Conservation (phyloP, 2,888 invertebrate genomes). For the Conomelus anceps region DNA sequence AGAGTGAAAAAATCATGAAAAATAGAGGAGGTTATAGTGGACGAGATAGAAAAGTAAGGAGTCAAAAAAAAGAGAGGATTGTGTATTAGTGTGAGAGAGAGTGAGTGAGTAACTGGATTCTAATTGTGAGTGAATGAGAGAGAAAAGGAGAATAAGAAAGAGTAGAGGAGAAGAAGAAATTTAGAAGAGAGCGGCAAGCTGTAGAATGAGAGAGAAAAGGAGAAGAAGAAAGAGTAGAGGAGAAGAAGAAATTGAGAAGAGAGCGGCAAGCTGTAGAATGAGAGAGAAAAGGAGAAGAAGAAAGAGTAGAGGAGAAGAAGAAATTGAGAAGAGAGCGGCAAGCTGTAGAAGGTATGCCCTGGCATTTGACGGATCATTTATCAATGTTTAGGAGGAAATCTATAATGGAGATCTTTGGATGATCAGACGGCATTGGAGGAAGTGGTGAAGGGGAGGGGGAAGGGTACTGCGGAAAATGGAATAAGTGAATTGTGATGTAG, state of each 20-base stretch:
- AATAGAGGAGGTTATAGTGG: too few species aligned
- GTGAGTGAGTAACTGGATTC: neutral
- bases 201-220: neutral
- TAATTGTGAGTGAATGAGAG: neutral
- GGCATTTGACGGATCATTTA: neutral
- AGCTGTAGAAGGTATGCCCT: neutral
- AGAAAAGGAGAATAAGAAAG: neutral
- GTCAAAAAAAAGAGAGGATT: too few species aligned
- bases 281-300: neutral
- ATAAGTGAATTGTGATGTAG: neutral
- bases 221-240: constrained; percentile 15
- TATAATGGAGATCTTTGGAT: neutral
- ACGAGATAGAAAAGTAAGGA: too few species aligned
- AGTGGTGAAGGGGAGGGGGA: neutral
- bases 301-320: neutral
- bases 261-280: neutral
- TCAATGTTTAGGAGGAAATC: neutral
- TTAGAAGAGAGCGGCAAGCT: too few species aligned
- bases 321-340: neutral
- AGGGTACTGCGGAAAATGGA: neutral
- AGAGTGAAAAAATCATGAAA: too few species aligned
- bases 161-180: neutral
- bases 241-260: neutral
- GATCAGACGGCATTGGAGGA: neutral
- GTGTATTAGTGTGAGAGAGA: too few species aligned